Base-by-base conservation (phyloP, 1,140 invertebrate genomes). In the Drosophila lacteicornis region DNA sequence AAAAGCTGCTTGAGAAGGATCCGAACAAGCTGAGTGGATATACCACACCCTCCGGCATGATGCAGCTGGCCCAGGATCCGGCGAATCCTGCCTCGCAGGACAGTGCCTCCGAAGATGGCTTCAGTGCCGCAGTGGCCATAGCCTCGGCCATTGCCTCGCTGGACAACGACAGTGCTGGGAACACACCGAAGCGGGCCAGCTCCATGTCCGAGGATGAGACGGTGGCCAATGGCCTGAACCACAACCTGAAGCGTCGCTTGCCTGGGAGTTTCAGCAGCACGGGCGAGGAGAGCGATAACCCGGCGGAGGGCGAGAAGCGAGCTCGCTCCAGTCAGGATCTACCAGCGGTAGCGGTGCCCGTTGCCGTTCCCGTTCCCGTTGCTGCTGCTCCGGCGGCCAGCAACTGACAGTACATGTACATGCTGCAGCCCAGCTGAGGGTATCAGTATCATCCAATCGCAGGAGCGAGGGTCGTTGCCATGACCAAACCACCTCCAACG, bases 1-100 rank as follows among this genome's bases (percentile, higher is more conserved):
- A 96, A 80, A 96, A 96, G 82, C 93, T 98, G 49, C 96, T 97
- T 88, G 96, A 97, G 59, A 97, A 97, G 83, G 96, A 97, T 93
- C 96, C 97, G 0, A 96, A 79, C 19, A 92, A 92, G 57, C 63
- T 92, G 46, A 83, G 82, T 22, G 79, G 82, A 27, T 92, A 92
- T 40, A 92, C 90, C 3, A 92, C 81, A 9, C 91, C 91, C 0
- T 92, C 91, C 19, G 90, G 90, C 33, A 92, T 92, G 84, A 50
- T 82, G 62, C 74, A 76, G 17, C 22, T 88, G 51, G 45, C 68
- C 46, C 38, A 59, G 22, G 76, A 82, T 7, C 27, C 69, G n/a
- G 51, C 71, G 0, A 82, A 73, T 2, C 75, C 85, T 2, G 78
- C 69, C 4, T 82, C 84, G 22, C 91, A 92, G 51, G 91, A 92